A percentile compares a stretch with the other conserved stretches of the same genome.
Evolutionary conservation across 92 coral and sea anemone genomes (phyloP).

Genomic region (Actinostola sp.): DNA sequence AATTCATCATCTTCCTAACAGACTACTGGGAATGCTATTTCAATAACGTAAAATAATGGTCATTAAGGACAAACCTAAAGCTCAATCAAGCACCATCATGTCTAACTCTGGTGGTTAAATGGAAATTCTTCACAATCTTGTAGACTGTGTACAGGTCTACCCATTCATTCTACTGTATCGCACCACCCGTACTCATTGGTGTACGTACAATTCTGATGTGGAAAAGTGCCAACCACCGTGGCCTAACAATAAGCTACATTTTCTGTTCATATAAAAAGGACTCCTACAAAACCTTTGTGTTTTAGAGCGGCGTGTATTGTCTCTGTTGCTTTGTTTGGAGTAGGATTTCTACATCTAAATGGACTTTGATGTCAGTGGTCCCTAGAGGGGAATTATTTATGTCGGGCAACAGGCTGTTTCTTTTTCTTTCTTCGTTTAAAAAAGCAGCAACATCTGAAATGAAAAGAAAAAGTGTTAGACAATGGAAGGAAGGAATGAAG

Average conservation of each 20-base stretch:
- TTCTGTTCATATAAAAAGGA: slow-evolving; percentile 47
- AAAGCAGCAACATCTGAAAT: slow-evolving; percentile 93
- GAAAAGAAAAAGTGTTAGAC: not conserved
- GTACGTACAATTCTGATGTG: not conserved
- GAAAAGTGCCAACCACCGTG: not conserved
- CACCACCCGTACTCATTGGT: not conserved
- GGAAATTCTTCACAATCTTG: not conserved
- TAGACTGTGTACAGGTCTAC: slow-evolving; percentile 1
- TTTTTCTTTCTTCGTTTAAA: slow-evolving; percentile 93
- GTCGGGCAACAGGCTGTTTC: slow-evolving; percentile 80
- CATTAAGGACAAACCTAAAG: not conserved
- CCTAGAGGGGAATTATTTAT: slow-evolving; percentile 57
- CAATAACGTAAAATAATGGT: not conserved
- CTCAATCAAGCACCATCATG: slow-evolving; percentile 8
- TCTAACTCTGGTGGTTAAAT: slow-evolving; percentile 7
- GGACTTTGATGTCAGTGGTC: slow-evolving; percentile 9
- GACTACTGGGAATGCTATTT: not conserved
- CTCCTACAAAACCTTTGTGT: slow-evolving; percentile 52
- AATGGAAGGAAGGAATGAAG: not conserved
- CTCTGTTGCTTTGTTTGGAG: slow-evolving; percentile 19
- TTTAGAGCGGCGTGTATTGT: not conserved
- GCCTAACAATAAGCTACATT: slow-evolving; percentile 8
- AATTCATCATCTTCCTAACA: not conserved
- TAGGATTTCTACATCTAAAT: slow-evolving; percentile 4
- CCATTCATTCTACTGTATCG: slow-evolving; percentile 1